Evolutionary conservation across 2,113 vertebrate genomes (phyloP).

Genomic region (Chelonoidis abingdonii): DNA sequence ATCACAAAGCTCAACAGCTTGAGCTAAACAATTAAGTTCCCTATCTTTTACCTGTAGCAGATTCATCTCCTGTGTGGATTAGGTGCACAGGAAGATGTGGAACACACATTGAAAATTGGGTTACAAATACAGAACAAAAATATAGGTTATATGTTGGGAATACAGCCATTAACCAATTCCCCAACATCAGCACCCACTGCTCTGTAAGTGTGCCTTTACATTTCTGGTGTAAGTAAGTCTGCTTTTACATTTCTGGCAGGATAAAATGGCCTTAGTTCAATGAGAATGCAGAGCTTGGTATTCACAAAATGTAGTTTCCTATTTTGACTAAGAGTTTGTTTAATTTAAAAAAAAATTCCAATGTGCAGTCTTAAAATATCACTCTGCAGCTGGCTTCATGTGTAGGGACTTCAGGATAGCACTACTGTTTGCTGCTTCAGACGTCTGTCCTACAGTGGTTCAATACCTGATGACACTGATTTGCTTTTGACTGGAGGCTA

Average conservation of each 20-base stretch:
- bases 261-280: background rate
- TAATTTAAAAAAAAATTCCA: background rate
- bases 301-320: background rate
- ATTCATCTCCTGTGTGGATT: background rate
- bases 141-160: background rate
- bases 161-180: too few species aligned
- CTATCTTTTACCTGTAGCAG: background rate
- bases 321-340: background rate
- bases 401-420: background rate
- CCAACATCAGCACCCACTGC: too few species aligned
- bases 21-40: background rate
- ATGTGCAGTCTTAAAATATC: background rate
- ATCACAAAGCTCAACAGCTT: background rate
- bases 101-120: background rate
- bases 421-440: constrained; percentile 24
- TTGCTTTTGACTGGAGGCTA: constrained; percentile 32
- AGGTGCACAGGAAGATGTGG: background rate
- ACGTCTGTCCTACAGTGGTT: constrained; percentile 36
- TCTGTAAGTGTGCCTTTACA: too few species aligned
- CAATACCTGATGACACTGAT: constrained; percentile 39
- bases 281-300: background rate
- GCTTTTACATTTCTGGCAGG: rapidly evolving
- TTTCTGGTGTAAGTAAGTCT: too few species aligned
- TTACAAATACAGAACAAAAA: background rate
- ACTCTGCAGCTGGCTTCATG: background rate